Percentiles rank a stretch among this genome's conserved stretches.
Conservation (phyloP, 2,797 vertebrate species). For the Pachyuromys duprasi region DNA sequence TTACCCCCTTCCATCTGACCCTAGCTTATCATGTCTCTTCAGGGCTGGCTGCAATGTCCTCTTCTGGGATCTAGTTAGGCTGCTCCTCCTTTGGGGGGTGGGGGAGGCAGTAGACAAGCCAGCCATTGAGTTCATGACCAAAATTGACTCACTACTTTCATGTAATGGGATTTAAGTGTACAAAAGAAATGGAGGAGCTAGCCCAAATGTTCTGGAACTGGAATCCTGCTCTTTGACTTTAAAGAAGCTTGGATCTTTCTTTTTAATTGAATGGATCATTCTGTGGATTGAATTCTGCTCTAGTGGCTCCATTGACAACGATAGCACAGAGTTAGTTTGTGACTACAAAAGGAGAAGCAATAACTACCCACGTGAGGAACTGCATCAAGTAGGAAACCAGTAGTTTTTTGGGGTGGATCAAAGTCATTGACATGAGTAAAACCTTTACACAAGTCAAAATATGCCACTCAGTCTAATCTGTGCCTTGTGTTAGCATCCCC, state of each 20-base stretch:
- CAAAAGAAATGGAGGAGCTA: neutral
- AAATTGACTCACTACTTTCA: too few relatives aligned
- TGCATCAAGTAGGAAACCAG: neutral
- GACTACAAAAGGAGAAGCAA: neutral
- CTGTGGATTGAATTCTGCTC: neutral
- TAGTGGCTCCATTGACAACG: too few relatives aligned
- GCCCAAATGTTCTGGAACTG: neutral
- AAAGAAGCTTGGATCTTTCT: neutral
- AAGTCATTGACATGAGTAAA: neutral
- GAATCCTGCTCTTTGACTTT: neutral
- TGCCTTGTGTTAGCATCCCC: neutral
- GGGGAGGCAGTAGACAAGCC: too few relatives aligned
- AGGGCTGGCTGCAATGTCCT: too few relatives aligned
- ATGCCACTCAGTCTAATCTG: neutral
- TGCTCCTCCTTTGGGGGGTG: too few relatives aligned
- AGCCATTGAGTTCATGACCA: too few relatives aligned
- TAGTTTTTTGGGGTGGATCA: neutral
- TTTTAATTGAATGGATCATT: neutral
- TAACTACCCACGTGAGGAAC: accelerated
- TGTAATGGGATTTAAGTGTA: neutral
- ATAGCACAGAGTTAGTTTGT: accelerated
- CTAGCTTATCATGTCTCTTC: too few relatives aligned
- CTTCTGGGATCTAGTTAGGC: too few relatives aligned
- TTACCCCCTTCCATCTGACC: too few relatives aligned
- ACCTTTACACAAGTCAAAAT: neutral